Percentiles rank a stretch among this genome's conserved stretches.
These are phyloP conservation scores for Eubucco bourcierii DNA, from an alignment of 2,113 vertebrate species.

Conservation along the genomic window DNA sequence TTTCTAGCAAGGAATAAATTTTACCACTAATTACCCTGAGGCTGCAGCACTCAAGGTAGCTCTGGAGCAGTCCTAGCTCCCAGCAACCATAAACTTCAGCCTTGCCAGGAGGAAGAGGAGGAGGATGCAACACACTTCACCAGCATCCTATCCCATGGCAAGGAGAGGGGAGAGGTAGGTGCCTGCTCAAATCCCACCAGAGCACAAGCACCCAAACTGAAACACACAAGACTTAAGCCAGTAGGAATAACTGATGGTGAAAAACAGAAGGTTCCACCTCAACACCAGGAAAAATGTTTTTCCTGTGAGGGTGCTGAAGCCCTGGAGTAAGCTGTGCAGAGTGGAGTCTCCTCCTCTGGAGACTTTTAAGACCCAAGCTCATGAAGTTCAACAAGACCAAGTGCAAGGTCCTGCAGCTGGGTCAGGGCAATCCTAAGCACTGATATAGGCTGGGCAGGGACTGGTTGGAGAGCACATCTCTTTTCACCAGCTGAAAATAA, in stretches of 20 bases:
- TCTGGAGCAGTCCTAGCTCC: background rate
- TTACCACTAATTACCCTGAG: background rate
- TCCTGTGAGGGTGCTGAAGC: no score
- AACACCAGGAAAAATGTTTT: no score
- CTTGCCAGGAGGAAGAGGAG: background rate
- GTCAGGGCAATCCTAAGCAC: no score
- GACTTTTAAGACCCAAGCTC: no score
- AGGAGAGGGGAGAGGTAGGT: background rate
- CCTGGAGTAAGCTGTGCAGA: no score
- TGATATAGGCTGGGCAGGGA: no score
- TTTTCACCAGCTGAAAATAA: background rate
- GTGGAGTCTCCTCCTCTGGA: no score
- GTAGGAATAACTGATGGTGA: background rate
- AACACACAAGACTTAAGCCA: accelerated
- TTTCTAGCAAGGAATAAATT: background rate
- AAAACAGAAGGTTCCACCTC: no score
- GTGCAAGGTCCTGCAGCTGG: no score
- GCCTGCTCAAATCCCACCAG: background rate
- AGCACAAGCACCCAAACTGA: background rate
- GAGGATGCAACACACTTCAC: background rate
- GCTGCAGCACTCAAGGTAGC: background rate
- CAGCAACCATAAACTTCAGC: background rate
- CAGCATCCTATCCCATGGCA: accelerated
- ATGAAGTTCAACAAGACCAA: no score
- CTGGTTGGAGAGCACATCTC: background rate